Conservation (phyloP, 2,888 invertebrate genomes). For the Dryobotodes eremita region DNA sequence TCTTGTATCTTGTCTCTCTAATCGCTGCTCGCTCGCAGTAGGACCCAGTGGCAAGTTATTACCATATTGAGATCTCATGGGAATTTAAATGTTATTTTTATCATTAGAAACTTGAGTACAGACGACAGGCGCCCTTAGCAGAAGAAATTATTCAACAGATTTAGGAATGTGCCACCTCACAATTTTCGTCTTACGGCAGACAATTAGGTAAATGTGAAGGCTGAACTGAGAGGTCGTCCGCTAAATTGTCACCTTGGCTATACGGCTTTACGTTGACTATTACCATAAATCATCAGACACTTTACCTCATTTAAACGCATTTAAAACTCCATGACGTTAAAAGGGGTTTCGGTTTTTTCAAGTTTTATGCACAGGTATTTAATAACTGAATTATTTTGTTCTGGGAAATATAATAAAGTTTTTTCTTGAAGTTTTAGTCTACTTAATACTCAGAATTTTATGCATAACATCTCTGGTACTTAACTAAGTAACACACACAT, state of each 20-base stretch:
- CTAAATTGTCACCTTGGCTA: not conserved
- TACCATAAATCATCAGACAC: no score
- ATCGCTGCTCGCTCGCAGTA: constrained; percentile 17
- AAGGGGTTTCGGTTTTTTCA: not conserved
- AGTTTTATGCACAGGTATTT: not conserved
- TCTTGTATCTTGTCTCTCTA: not conserved
- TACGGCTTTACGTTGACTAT: no score
- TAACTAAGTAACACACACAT: not conserved
- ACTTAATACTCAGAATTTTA: not conserved
- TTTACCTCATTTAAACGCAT: not conserved
- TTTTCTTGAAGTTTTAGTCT: not conserved
- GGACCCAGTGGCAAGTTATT: constrained; percentile 4
- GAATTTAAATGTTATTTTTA: constrained; percentile 49
- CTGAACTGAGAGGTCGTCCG: not conserved
- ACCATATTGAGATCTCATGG: constrained; percentile 50
- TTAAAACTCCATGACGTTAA: not conserved
- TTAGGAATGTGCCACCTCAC: not conserved
- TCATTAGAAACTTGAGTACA: constrained; percentile 40
- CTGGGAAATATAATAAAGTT: not conserved
- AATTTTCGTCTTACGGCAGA: not conserved
- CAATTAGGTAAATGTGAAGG: constrained; percentile 8
- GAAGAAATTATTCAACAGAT: not conserved
- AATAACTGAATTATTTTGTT: not conserved
- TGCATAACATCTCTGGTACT: not conserved
- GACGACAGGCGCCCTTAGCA: constrained; percentile 8